Conservation (phyloP, 2,797 vertebrate genomes). For the Sebastolobus alascanus region DNA sequence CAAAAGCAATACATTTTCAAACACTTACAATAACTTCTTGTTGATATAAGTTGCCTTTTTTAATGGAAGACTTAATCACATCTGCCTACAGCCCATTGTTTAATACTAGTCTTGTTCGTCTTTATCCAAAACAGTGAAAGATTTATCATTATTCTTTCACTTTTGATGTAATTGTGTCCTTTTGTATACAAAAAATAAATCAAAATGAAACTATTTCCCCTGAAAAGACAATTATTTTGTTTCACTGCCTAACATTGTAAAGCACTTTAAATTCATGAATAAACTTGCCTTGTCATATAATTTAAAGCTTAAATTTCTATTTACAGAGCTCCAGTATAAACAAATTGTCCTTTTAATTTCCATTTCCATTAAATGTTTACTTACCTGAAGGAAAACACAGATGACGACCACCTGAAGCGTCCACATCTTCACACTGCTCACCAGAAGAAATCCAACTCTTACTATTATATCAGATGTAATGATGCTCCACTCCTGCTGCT, state of each 20-base stretch:
- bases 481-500: background rate
- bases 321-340: background rate
- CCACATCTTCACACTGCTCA: slow-evolving; percentile 45
- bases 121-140: background rate
- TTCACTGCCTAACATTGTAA: background rate
- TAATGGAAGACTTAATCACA: background rate
- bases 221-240: background rate
- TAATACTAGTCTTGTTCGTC: background rate
- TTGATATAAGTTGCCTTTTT: background rate
- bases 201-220: background rate
- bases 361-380: background rate
- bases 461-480: background rate
- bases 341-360: background rate
- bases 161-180: background rate
- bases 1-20: background rate
- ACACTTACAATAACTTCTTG: background rate
- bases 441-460: background rate
- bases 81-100: background rate
- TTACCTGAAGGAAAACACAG: slow-evolving; percentile 65
- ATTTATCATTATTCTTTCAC: background rate
- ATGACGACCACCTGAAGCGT: slow-evolving; percentile 35
- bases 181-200: background rate
- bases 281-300: background rate
- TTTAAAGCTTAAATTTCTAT: background rate
- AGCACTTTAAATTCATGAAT: background rate